Conservation (phyloP, 2,888 invertebrate genomes). For the Cataglyphis rosenhaueri region DNA sequence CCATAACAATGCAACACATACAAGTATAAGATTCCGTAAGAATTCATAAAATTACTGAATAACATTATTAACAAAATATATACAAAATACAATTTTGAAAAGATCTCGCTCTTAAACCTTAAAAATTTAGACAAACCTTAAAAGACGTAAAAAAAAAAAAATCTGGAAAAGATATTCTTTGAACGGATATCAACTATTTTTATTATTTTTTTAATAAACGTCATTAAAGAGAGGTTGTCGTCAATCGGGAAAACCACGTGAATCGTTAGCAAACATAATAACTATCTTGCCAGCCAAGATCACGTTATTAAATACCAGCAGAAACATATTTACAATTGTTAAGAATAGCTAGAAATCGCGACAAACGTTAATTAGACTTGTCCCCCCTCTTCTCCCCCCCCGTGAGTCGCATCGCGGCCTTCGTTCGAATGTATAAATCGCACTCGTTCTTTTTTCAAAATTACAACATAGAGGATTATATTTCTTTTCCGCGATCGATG, state of each 20-base stretch:
- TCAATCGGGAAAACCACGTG: conserved; percentile 17
- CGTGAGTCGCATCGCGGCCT: conserved; percentile 65
- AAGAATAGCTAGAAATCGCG: conserved; percentile 56
- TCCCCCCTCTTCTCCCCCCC: neutral
- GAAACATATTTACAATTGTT: conserved; percentile 63
- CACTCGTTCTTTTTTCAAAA: conserved; percentile 7
- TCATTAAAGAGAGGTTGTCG: conserved; percentile 24
- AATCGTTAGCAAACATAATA: conserved; percentile 26
- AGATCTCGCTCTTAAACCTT: neutral
- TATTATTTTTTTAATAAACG: neutral
- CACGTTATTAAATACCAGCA: conserved; percentile 35
- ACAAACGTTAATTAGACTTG: conserved; percentile 33
- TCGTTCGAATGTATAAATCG: conserved; percentile 75
- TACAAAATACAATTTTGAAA: neutral
- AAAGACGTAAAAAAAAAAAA: neutral
- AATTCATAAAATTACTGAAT: neutral
- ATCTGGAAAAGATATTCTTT: neutral
- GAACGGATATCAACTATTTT: neutral
- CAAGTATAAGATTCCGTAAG: neutral
- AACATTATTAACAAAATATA: neutral
- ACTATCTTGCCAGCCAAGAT: conserved; percentile 10
- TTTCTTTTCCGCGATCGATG: neutral
- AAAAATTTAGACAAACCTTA: neutral
- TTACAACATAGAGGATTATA: neutral
- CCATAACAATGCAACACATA: neutral